These are phyloP conservation scores for Agrotis puta DNA, from an alignment of 2,888 invertebrate species.

Conservation along the genomic window DNA sequence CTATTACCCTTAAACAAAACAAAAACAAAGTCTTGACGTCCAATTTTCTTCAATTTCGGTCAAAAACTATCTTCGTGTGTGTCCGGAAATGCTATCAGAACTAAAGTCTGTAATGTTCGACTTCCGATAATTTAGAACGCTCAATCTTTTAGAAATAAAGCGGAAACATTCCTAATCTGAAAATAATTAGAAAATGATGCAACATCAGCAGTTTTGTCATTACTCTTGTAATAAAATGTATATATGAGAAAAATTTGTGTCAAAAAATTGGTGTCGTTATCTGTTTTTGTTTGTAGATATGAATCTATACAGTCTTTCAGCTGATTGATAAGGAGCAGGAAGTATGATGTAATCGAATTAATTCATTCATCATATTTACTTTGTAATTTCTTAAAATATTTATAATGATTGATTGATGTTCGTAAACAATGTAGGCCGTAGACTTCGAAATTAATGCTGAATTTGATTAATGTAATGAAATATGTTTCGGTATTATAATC, in stretches of 20 bases:
- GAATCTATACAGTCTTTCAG: background rate
- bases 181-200: constrained; percentile 78
- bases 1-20: constrained; percentile 24
- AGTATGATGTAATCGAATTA: constrained; percentile 9
- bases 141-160: constrained; percentile 64
- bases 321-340: constrained; percentile 17
- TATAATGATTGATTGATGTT: background rate
- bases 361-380: constrained; percentile 24
- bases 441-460: no score
- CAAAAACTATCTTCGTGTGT: constrained; percentile 75
- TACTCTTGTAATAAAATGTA: constrained; percentile 76
- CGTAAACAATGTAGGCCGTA: background rate
- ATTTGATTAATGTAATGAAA: no score
- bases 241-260: constrained; percentile 76
- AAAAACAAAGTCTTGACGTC: constrained; percentile 14
- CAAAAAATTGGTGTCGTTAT: constrained; percentile 38
- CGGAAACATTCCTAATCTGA: constrained; percentile 77
- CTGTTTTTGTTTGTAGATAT: constrained; percentile 13
- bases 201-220: constrained; percentile 69
- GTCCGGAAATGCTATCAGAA: constrained; percentile 80
- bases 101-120: constrained; percentile 73
- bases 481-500: no score
- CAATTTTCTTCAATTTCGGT: constrained; percentile 68
- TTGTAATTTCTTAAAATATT: background rate
- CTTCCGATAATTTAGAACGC: constrained; percentile 75